Conservation (phyloP, 2,113 vertebrate genomes). For the Acrocephalus arundinaceus region DNA sequence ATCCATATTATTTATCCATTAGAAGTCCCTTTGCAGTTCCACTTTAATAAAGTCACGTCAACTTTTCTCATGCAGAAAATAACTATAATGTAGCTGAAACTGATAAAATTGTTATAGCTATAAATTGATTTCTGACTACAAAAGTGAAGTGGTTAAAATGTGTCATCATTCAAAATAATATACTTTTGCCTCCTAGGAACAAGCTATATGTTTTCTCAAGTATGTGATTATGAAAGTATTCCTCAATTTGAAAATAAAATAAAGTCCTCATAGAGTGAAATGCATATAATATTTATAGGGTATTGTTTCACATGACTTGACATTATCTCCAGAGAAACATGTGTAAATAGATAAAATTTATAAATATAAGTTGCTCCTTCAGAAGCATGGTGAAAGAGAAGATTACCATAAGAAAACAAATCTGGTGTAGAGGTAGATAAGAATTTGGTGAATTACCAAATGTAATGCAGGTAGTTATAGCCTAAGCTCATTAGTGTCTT, state of each 20-base stretch:
- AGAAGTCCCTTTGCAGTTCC: not conserved
- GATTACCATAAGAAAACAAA: not conserved
- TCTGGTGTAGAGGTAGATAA: not conserved
- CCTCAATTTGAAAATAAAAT: not conserved
- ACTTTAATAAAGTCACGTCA: not conserved
- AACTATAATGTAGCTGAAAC: not conserved
- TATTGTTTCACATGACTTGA: not conserved
- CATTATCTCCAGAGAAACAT: not conserved
- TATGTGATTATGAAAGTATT: conserved; percentile 15
- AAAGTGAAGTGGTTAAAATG: not conserved
- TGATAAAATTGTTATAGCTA: not conserved
- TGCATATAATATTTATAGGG: not conserved
- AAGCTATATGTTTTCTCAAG: not conserved
- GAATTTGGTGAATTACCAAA: not conserved
- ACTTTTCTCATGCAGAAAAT: conserved; percentile 12
- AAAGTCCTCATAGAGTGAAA: not conserved
- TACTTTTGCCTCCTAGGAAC: not conserved
- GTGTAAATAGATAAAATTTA: not conserved
- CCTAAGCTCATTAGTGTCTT: not conserved
- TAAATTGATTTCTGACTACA: conserved; percentile 4
- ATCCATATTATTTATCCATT: conserved; percentile 59
- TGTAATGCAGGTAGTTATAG: not conserved
- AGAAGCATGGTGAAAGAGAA: not conserved
- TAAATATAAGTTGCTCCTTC: not conserved
- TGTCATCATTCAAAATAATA: conserved; percentile 24